Conservation (phyloP, 2,888 invertebrate species). For the Gibbula magus region DNA sequence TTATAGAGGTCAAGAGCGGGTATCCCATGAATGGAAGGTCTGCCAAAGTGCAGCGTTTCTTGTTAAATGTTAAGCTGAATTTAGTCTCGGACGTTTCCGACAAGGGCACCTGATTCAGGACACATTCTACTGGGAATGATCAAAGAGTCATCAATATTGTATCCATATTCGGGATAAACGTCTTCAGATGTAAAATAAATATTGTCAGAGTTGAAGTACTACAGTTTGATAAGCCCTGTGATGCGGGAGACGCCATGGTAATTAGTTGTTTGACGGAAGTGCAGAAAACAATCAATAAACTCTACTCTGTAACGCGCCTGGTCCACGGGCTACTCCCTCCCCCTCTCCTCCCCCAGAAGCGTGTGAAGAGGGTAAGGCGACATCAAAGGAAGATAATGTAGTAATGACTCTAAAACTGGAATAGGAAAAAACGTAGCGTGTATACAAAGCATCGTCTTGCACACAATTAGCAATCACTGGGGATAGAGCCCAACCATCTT, state of each 20-base stretch:
- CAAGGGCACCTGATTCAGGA: neutral
- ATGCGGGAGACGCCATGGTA: neutral
- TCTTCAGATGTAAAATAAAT: neutral
- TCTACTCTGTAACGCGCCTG: neutral
- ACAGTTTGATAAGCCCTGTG: neutral
- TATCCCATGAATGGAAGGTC: too few relatives aligned
- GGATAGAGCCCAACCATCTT: neutral
- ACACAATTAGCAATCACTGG: neutral
- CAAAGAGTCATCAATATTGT: neutral
- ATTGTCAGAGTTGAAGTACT: neutral
- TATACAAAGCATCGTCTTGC: constrained; percentile 9
- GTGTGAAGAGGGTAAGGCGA: neutral
- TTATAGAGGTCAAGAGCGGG: neutral
- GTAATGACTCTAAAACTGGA: neutral
- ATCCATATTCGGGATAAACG: neutral
- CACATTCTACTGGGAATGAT: neutral
- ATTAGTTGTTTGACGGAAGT: constrained; percentile 5
- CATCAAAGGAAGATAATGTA: neutral
- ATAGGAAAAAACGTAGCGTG: neutral
- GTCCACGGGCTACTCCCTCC: neutral
- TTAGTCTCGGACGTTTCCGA: neutral
- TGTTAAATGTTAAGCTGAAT: too few relatives aligned
- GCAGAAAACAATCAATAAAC: constrained; percentile 1
- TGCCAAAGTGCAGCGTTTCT: too few relatives aligned
- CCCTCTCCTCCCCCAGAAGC: neutral